Conservation (phyloP, 1,140 invertebrate species). For the Ganaspis sp. region DNA sequence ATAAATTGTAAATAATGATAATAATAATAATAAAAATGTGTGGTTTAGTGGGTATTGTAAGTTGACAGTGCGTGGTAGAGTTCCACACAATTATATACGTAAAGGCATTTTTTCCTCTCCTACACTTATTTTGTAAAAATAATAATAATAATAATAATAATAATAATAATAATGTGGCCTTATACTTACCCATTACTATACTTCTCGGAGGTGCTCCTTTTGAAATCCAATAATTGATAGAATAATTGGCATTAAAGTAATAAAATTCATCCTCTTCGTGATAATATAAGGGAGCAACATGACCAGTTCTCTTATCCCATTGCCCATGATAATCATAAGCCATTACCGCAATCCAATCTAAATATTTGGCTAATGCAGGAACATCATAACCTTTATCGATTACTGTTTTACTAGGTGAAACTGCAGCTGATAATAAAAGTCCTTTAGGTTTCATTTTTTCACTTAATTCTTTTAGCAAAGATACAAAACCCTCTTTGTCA, state of each 20-base stretch:
- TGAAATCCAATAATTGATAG: slow-evolving; percentile 92
- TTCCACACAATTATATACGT: too few relatives aligned
- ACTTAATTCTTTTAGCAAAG: slow-evolving; percentile 84
- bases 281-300: slow-evolving; percentile 88
- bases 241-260: slow-evolving; percentile 83
- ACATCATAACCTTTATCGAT: slow-evolving; percentile 92
- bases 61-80: too few relatives aligned
- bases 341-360: slow-evolving; percentile 93
- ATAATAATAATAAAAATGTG: too few relatives aligned
- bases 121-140: neutral
- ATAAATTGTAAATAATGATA: too few relatives aligned
- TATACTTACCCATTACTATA: slow-evolving; percentile 85
- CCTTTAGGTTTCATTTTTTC: slow-evolving; percentile 84
- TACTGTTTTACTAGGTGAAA: slow-evolving; percentile 91
- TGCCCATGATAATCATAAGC: slow-evolving; percentile 92
- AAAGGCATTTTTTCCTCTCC: neutral
- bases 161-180: too few relatives aligned
- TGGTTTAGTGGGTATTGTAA: too few relatives aligned
- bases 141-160: neutral
- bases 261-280: slow-evolving; percentile 80
- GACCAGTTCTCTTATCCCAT: slow-evolving; percentile 90
- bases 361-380: slow-evolving; percentile 80
- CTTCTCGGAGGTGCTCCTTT: slow-evolving; percentile 88
- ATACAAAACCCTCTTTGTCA: slow-evolving; percentile 87
- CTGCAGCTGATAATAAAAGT: slow-evolving; percentile 87